Evolutionary conservation across 2,113 vertebrate genomes (phyloP), one percentile per base, ranked within the genome.

Genomic region (Oryzias woworae): DNA sequence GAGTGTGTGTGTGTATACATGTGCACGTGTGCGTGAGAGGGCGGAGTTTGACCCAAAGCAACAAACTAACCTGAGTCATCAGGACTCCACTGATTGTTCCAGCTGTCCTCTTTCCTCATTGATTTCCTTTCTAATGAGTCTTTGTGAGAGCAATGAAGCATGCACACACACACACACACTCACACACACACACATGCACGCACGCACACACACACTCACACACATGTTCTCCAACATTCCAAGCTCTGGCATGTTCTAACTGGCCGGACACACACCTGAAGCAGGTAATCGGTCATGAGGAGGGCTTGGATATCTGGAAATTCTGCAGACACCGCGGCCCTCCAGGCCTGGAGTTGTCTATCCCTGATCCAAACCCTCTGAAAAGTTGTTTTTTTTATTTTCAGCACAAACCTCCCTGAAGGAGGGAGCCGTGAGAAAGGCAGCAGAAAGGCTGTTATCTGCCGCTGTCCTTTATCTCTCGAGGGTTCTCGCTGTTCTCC

Each of bases 81-180:
- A 71, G 31, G 45, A 62, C 22, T n/a, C 14, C n/a, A 3, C 69
- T 80, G 71, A 83, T 71, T 80, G 77, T 61, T 63, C 65, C 43
- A 36, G 12, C 14, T 62, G 63, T 52, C 66, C 75, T 76, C 72
- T 66, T 65, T 36, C 53, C 46, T 20, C 70, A 80, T 83, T 44
- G 85, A 87, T 80, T 67, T 50, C 7, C 60, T 41, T 47, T 52
- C 60, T 61, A 56, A 70, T 73, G 62, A 65, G 58, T 46, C 54
- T 75, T 58, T 67, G 62, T 58, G 73, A 51, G 73, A 88, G 85
- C 79, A 69, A 80, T 86, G 50, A 61, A 62, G 58, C 13, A 26
- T 12, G 10, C 10, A 12, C 36, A 10, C 31, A 10, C 8, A 10
- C 31, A 10, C 31, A 36, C 31, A 36, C 31, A 36, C 7, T 10